phyloP scores from a whole-genome alignment of 2,888 invertebrate species.

The Xestia ashworthii region DNA sequence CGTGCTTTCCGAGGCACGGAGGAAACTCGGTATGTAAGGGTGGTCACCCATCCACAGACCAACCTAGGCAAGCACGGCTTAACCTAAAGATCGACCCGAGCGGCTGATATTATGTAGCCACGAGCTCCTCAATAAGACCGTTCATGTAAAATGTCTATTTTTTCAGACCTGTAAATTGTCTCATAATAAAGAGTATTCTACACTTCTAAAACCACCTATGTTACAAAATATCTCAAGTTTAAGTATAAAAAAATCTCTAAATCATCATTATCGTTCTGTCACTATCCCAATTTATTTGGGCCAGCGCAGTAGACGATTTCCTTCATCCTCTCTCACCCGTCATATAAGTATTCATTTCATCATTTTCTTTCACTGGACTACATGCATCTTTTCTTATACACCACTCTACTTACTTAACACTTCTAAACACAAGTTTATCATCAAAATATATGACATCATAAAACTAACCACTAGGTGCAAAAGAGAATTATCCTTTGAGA shows the following conservation, averaged over 20 bases:
- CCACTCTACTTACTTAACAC: background rate
- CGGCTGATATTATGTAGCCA: no score
- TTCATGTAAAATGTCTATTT: background rate
- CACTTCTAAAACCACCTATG: no score
- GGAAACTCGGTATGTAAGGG: no score
- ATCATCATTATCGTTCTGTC: background rate
- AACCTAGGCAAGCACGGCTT: no score
- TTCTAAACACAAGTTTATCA: background rate
- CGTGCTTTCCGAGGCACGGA: no score
- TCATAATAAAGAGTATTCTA: no score
- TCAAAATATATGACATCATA: background rate
- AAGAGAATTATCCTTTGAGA: background rate
- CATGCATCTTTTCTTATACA: background rate
- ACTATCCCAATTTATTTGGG: background rate
- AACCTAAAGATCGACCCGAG: no score
- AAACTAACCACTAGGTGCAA: background rate
- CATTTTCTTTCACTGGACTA: background rate
- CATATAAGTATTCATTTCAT: background rate
- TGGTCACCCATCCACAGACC: no score
- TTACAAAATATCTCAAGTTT: no score
- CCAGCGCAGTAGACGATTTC: background rate
- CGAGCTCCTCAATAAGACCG: no score
- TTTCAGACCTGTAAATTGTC: no score
- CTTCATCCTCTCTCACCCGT: background rate
- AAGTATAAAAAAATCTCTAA: background rate